These are phyloP conservation scores for Troides oblongomaculatus DNA, from an alignment of 2,888 invertebrate genomes.

Conservation along the genomic window DNA sequence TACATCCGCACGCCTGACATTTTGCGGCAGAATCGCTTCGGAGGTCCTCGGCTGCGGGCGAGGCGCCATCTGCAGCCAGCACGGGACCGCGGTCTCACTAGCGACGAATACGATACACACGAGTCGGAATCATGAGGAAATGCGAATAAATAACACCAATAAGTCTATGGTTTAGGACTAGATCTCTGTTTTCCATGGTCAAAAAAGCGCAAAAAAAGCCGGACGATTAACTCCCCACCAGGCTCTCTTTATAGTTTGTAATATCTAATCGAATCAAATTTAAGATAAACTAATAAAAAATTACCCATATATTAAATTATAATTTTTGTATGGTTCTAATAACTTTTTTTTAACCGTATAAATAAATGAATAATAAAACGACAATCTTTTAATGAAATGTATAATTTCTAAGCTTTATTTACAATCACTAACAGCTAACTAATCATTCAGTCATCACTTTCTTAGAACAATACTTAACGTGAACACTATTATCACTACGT, in stretches of 20 bases:
- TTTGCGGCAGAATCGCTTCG: constrained; percentile 32
- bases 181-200: too few species aligned
- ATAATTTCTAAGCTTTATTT: constrained; percentile 79
- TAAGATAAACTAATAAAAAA: too few species aligned
- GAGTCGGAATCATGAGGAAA: constrained; percentile 52
- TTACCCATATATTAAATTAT: too few species aligned
- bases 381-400: constrained; percentile 68
- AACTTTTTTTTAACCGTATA: not conserved
- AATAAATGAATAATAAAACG: constrained; percentile 51
- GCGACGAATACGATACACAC: constrained; percentile 72
- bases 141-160: not conserved
- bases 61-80: constrained; percentile 41
- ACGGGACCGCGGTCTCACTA: constrained; percentile 51
- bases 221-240: too few species aligned
- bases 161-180: not conserved
- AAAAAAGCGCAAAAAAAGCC: too few species aligned
- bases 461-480: constrained; percentile 71
- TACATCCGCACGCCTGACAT: constrained; percentile 55
- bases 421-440: constrained; percentile 74
- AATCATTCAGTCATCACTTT: constrained; percentile 76
- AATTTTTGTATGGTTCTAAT: too few species aligned
- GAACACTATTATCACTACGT: constrained; percentile 79
- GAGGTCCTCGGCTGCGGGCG: constrained; percentile 32
- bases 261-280: too few species aligned
- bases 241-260: too few species aligned